Conservation (phyloP, 2,888 invertebrate species). For the Ethmia dodecea region DNA sequence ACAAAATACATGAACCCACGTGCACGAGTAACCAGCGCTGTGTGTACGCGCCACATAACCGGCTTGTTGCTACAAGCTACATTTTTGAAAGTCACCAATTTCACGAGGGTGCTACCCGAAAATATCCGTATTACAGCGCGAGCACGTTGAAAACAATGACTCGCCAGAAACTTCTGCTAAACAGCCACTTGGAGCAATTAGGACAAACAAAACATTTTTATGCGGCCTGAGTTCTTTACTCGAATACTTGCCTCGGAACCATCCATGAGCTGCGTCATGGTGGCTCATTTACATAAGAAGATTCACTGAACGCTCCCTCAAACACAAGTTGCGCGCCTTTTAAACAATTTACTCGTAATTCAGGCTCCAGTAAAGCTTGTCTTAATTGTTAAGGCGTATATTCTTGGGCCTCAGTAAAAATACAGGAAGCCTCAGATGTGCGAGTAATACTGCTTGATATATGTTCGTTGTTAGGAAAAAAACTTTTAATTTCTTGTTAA, state of each 20-base stretch:
- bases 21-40: background rate
- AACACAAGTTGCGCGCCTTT: conserved; percentile 17
- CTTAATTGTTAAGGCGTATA: background rate
- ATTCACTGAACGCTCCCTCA: conserved; percentile 29
- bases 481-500: conserved; percentile 70
- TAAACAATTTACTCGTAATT: conserved; percentile 17
- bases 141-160: conserved; percentile 72
- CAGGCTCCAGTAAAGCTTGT: background rate
- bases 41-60: conserved; percentile 3
- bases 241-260: conserved; percentile 13
- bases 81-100: conserved; percentile 62
- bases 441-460: conserved; percentile 42
- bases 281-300: conserved; percentile 48
- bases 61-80: conserved; percentile 29
- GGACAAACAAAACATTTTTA: conserved; percentile 75
- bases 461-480: conserved; percentile 59
- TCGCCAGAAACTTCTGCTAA: conserved; percentile 57
- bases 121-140: conserved; percentile 61
- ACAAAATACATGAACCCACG: background rate
- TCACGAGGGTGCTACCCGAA: conserved; percentile 48
- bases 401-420: background rate
- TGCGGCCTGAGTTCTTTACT: conserved; percentile 34
- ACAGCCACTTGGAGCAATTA: conserved; percentile 74
- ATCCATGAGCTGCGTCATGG: conserved; percentile 39
- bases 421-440: conserved; percentile 51